phyloP scores from a whole-genome alignment of 2,888 invertebrate genomes.

The Chouioia cunea region DNA sequence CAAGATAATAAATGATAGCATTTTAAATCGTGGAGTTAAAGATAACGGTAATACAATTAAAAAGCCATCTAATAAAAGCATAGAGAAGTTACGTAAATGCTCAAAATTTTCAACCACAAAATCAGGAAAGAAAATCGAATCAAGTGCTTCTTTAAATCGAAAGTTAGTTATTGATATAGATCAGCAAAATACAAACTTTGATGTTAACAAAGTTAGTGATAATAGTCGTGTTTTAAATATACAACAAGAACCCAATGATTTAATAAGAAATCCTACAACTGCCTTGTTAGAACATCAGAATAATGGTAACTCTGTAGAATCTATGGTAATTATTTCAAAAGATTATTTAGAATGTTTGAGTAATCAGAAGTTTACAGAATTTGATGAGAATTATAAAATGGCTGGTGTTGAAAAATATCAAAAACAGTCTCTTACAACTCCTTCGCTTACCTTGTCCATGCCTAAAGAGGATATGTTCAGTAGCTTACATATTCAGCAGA shows the following conservation, averaged over 20 bases:
- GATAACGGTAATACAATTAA: constrained; percentile 55
- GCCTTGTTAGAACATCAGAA: constrained; percentile 45
- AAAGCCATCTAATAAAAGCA: constrained; percentile 59
- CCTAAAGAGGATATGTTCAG: no score
- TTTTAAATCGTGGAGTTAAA: constrained; percentile 50
- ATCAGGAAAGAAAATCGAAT: constrained; percentile 21
- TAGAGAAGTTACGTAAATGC: constrained; percentile 56
- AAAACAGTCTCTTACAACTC: no score
- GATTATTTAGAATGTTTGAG: constrained; percentile 39
- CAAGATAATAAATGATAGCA: constrained; percentile 55
- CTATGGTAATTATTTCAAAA: constrained; percentile 41
- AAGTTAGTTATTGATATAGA: no score
- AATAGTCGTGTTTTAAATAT: constrained; percentile 51
- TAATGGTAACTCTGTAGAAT: constrained; percentile 48
- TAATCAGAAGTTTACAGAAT: no score
- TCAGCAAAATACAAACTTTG: no score
- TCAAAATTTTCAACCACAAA: constrained; percentile 54
- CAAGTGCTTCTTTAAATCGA: no score
- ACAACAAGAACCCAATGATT: constrained; percentile 56
- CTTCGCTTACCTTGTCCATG: no score
- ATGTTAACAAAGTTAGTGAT: no score
- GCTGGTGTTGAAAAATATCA: no score
- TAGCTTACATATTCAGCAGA: no score
- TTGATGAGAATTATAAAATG: no score
- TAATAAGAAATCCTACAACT: constrained; percentile 52